These are phyloP conservation scores for Cherax destructor DNA, from an alignment of 1,140 invertebrate genomes.

Conservation along the genomic window DNA sequence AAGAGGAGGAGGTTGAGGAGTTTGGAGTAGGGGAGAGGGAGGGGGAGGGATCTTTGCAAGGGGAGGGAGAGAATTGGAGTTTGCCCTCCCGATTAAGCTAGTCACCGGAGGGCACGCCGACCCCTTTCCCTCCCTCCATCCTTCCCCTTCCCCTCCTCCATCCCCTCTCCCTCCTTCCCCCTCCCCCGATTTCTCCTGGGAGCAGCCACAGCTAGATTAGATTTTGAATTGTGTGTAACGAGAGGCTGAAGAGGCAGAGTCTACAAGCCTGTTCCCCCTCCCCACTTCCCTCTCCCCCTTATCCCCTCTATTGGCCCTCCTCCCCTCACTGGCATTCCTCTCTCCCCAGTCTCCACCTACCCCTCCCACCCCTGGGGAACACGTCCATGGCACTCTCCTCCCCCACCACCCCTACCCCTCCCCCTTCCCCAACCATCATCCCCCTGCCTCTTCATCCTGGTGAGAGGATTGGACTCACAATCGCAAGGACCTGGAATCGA, in stretches of 20 bases:
- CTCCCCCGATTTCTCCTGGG: neutral
- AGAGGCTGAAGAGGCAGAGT: conserved; percentile 22
- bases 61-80: conserved; percentile 3
- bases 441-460: neutral
- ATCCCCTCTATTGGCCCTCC: no score
- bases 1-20: neutral
- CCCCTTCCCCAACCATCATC: neutral
- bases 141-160: neutral
- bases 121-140: neutral
- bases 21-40: neutral
- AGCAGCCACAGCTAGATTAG: conserved; percentile 1
- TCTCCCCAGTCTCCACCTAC: neutral
- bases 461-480: no score
- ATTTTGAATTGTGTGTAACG: conserved; percentile 42
- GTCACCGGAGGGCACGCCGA: conserved; percentile 17
- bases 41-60: neutral
- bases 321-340: neutral
- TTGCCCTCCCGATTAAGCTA: conserved; percentile 30
- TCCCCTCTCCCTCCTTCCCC: neutral
- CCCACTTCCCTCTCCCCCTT: neutral
- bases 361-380: neutral
- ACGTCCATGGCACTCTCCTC: no score
- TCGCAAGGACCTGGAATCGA: no score
- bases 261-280: neutral
- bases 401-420: neutral